These are phyloP conservation scores for Augochlora pura DNA, from an alignment of 1,140 invertebrate genomes.

Conservation along the genomic window DNA sequence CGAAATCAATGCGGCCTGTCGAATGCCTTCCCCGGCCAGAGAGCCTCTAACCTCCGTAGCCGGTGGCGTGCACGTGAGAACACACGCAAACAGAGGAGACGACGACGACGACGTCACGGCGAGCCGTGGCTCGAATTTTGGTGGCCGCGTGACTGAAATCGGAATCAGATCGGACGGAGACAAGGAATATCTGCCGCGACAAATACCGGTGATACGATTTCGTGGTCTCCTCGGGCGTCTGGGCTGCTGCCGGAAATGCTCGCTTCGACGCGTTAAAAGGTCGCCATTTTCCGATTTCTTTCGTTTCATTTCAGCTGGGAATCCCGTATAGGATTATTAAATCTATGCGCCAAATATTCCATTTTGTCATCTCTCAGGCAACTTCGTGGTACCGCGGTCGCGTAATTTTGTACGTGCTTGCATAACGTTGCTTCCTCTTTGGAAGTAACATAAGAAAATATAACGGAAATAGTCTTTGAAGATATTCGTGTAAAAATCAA, in stretches of 20 bases:
- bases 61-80: constrained; percentile 33
- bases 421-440: too few relatives aligned
- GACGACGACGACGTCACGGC: constrained; percentile 69
- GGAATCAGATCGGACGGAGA: constrained; percentile 43
- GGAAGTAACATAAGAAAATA: too few relatives aligned
- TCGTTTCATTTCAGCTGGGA: too few relatives aligned
- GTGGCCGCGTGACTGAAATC: constrained; percentile 65
- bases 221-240: not conserved
- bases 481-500: too few relatives aligned
- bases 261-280: not conserved
- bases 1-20: constrained; percentile 67
- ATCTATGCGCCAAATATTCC: too few relatives aligned
- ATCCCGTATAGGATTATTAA: too few relatives aligned
- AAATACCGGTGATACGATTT: constrained; percentile 22
- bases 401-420: too few relatives aligned
- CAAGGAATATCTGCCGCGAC: not conserved
- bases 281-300: too few relatives aligned
- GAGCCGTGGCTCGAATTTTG: constrained; percentile 46
- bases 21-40: constrained; percentile 35
- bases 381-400: too few relatives aligned
- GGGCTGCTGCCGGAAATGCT: not conserved
- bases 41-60: constrained; percentile 16
- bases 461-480: too few relatives aligned
- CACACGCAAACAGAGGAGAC: constrained; percentile 56
- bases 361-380: too few relatives aligned